Conservation (phyloP, 2,888 invertebrate species). For the Hyppa rectilinea region DNA sequence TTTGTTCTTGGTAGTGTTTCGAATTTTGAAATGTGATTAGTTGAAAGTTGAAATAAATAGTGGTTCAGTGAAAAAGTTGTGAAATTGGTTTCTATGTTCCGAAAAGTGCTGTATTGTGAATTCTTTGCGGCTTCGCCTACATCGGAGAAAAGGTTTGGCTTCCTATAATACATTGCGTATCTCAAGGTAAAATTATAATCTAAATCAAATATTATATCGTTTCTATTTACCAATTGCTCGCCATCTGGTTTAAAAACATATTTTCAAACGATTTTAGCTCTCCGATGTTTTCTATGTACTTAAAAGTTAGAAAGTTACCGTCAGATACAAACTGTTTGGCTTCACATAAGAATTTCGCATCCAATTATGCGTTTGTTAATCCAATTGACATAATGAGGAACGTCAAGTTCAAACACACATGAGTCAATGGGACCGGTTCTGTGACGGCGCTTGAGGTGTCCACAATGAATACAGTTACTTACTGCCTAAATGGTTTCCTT, state of each 20-base stretch:
- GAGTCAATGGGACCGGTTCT: conserved; percentile 46
- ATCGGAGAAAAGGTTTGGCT: conserved; percentile 71
- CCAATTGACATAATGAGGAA: conserved; percentile 63
- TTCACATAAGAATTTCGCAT: conserved; percentile 59
- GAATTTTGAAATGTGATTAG: neutral
- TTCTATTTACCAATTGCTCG: neutral
- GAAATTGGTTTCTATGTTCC: conserved; percentile 69
- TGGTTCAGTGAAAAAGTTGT: conserved; percentile 29
- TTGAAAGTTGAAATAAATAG: neutral
- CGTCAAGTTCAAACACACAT: conserved; percentile 49
- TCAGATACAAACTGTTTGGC: conserved; percentile 53
- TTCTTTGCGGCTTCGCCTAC: conserved; percentile 69
- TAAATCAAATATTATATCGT: neutral
- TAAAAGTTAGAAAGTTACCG: conserved; percentile 48
- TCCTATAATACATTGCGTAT: neutral
- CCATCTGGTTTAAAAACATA: neutral
- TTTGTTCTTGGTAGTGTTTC: conserved; percentile 9
- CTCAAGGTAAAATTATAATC: neutral
- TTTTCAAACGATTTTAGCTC: neutral
- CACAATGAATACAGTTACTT: conserved; percentile 37
- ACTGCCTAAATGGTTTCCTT: conserved; percentile 30
- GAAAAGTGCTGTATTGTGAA: conserved; percentile 79
- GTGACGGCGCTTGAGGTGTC: conserved; percentile 13
- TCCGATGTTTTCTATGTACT: conserved; percentile 5
- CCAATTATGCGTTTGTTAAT: conserved; percentile 66